Base-by-base conservation (phyloP, 1,140 invertebrate genomes). In the Odontomachus brunneus region DNA sequence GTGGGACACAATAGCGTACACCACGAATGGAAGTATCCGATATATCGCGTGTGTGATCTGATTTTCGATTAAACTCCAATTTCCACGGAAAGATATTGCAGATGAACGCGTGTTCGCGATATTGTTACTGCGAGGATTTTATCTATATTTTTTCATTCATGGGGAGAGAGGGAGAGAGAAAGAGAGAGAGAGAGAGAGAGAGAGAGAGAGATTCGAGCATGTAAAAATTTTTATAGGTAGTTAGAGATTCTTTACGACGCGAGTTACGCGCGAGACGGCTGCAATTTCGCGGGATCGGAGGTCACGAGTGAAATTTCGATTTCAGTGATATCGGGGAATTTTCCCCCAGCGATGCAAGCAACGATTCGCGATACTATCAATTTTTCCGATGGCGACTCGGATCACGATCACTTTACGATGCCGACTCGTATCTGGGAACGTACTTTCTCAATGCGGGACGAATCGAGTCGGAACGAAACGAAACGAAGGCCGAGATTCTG, bases 401-500 rank as follows among this genome's bases (percentile, higher is more conserved):
- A 48, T 59, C 51, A 19, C 38, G 29, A 73, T 86, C 75, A 53
- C 51, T 84, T 84, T 72, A 80, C 55, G 75, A 72, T 80, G 33
- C 57, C 53, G 66, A 81, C 60, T 60, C 44, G 73, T 63, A 84
- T 84, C 44, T 74, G 14, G 11, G 26, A 80, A 73, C 67, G 62
- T 80, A 71, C 29, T 75, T 65, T 12, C 49, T 26, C 22, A 51
- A 81, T 81, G 75, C 53, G 74, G 53, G 53, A 72, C 14, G 76
- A 82, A 82, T 74, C 38, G 38, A 71, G 62, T 72, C 26, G 22
- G n/a, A 57, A 7, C 72, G 65, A 71, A 59, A 62, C 59, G 84
- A 60, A 84, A 85, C 53, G 55, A 44, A 69, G 73, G 73, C 76
- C 69, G 81, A 83, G 82, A 62, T 82, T 67, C 51, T 49, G 14